A percentile compares a stretch with the other conserved stretches of the same genome.
Conservation (phyloP, 92 coral and sea anemone species). For the Umimayanthus kanabou region DNA sequence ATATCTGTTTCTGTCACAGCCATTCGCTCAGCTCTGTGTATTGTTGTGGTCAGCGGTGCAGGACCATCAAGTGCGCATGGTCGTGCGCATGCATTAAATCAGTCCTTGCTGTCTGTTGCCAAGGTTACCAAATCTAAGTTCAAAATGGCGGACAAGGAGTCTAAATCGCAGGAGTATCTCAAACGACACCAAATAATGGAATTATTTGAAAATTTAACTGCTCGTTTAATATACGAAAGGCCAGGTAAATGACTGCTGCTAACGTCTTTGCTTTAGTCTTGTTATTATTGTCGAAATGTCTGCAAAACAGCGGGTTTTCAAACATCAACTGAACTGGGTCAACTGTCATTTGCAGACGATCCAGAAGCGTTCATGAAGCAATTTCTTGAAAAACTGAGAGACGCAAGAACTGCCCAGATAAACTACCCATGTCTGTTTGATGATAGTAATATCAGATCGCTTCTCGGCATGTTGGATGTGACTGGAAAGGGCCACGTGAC, state of each 20-base stretch:
- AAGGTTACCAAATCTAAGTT: constrained; percentile 43
- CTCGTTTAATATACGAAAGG: constrained; percentile 88
- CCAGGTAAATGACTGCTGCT: constrained; percentile 69
- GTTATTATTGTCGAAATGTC: neutral
- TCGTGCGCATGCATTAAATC: constrained; percentile 18
- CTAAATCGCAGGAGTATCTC: constrained; percentile 73
- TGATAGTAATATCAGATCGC: constrained; percentile 82
- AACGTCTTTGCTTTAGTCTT: neutral
- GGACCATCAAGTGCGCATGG: neutral
- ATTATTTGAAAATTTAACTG: constrained; percentile 87
- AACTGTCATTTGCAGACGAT: constrained; percentile 58
- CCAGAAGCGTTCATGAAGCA: constrained; percentile 79
- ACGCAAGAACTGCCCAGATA: constrained; percentile 81
- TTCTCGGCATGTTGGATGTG: constrained; percentile 94
- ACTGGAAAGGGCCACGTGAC: constrained; percentile 83
- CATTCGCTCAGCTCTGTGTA: neutral
- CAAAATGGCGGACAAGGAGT: constrained; percentile 92
- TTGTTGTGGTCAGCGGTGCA: constrained; percentile 9
- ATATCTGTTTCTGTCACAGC: constrained; percentile 55
- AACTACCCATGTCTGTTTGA: constrained; percentile 90
- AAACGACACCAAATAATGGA: constrained; percentile 88
- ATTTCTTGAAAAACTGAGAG: constrained; percentile 79
- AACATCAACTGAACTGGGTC: neutral
- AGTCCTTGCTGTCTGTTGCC: constrained; percentile 37
- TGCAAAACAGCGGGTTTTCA: neutral